phyloP scores from a whole-genome alignment of 2,888 invertebrate species.

The Xanthostigma xanthostigma region DNA sequence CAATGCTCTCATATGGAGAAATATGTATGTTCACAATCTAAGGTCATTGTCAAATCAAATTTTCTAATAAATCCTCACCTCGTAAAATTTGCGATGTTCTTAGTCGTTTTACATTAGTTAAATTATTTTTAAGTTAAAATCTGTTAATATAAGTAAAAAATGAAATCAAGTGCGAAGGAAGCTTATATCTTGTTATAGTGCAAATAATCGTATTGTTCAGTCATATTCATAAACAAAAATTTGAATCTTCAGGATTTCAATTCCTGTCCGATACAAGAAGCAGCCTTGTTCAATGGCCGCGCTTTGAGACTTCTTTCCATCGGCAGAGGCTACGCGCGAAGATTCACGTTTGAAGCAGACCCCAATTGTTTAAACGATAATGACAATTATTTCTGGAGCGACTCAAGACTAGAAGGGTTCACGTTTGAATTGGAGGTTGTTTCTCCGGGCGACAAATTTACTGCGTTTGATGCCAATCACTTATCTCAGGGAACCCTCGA shows the following conservation, averaged over 20 bases:
- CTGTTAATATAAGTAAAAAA: too few relatives aligned
- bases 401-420: slow-evolving; percentile 57
- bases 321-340: slow-evolving; percentile 57
- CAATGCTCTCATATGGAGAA: too few relatives aligned
- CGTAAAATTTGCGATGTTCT: too few relatives aligned
- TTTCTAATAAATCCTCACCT: too few relatives aligned
- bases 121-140: too few relatives aligned
- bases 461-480: slow-evolving; percentile 50
- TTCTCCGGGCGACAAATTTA: slow-evolving; percentile 53
- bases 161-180: too few relatives aligned
- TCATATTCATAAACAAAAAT: too few relatives aligned
- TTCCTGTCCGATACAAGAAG: slow-evolving; percentile 32
- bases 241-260: slow-evolving; percentile 30
- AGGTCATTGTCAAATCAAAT: too few relatives aligned
- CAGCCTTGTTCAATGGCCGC: slow-evolving; percentile 48
- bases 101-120: too few relatives aligned
- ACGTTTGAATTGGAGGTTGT: slow-evolving; percentile 55
- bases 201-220: too few relatives aligned
- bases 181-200: too few relatives aligned
- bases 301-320: slow-evolving; percentile 50
- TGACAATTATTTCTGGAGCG: slow-evolving; percentile 63
- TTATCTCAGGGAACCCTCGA: slow-evolving; percentile 52
- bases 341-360: slow-evolving; percentile 54
- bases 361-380: slow-evolving; percentile 46
- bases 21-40: too few relatives aligned